Conservation (phyloP, 2,113 vertebrate species). For the Mohoua ochrocephala region DNA sequence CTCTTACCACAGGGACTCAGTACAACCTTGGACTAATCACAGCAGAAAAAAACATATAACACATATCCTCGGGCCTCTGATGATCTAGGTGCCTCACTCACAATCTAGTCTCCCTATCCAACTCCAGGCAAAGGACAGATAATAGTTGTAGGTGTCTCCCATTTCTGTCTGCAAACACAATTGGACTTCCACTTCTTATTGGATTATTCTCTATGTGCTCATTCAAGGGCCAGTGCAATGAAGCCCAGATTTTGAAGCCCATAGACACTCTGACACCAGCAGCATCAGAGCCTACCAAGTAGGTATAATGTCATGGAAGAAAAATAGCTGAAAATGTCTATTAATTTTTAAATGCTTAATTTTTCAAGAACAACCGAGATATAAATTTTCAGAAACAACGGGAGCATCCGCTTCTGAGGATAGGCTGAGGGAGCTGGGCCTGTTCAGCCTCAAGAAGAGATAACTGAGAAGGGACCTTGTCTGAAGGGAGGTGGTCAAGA, state of each 20-base stretch:
- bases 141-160: not conserved
- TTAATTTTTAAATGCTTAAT: not conserved
- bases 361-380: not conserved
- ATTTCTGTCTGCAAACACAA: not conserved
- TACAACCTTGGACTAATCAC: not conserved
- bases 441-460: not conserved
- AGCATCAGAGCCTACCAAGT: not conserved
- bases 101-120: not conserved
- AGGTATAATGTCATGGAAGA: not conserved
- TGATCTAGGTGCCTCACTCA: not conserved
- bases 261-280: not conserved
- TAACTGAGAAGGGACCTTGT: not conserved
- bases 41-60: not conserved
- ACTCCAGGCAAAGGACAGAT: not conserved
- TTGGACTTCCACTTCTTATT: not conserved
- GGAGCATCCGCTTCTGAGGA: not conserved
- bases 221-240: not conserved
- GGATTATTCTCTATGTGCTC: not conserved
- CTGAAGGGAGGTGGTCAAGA: not conserved
- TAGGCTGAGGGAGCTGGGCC: not conserved
- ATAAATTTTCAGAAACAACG: not conserved
- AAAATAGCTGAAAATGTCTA: not conserved
- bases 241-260: not conserved
- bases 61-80: not conserved
- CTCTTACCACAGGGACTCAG: not conserved